These are phyloP conservation scores for Mellivora capensis DNA, from an alignment of 2,113 vertebrate genomes.

Conservation along the genomic window DNA sequence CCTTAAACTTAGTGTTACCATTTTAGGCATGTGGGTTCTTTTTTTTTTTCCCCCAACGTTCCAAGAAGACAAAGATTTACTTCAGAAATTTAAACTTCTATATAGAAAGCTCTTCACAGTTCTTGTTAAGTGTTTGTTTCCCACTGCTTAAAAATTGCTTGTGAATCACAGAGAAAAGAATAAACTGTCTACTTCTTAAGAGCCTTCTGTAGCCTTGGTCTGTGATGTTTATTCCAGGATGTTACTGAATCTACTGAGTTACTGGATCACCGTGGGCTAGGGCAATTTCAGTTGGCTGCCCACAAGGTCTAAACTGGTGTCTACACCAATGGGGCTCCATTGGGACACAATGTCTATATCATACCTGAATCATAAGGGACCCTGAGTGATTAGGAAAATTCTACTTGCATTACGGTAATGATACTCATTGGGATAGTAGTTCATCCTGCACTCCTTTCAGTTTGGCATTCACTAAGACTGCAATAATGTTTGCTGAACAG, in stretches of 20 bases:
- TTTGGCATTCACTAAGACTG: accelerated
- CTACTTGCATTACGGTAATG: accelerated
- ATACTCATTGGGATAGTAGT: background rate
- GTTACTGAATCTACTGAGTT: background rate
- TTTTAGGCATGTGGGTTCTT: background rate
- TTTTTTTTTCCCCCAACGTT: background rate
- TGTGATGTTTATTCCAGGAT: background rate
- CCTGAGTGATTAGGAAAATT: background rate
- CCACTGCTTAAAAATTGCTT: background rate
- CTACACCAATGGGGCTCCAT: background rate
- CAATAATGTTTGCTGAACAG: background rate
- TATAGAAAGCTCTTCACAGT: background rate
- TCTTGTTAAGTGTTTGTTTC: background rate
- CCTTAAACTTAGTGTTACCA: background rate
- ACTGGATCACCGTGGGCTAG: background rate
- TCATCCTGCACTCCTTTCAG: background rate
- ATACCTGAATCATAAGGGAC: accelerated
- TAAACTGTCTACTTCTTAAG: accelerated
- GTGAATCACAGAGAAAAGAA: background rate
- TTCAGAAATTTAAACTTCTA: background rate
- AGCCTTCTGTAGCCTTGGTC: background rate
- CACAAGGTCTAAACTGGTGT: accelerated
- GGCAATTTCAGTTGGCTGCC: background rate
- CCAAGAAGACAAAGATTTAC: background rate
- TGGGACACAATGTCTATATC: background rate